These are phyloP conservation scores for Oeneis ivallda DNA, from an alignment of 2,888 invertebrate genomes.

Conservation along the genomic window DNA sequence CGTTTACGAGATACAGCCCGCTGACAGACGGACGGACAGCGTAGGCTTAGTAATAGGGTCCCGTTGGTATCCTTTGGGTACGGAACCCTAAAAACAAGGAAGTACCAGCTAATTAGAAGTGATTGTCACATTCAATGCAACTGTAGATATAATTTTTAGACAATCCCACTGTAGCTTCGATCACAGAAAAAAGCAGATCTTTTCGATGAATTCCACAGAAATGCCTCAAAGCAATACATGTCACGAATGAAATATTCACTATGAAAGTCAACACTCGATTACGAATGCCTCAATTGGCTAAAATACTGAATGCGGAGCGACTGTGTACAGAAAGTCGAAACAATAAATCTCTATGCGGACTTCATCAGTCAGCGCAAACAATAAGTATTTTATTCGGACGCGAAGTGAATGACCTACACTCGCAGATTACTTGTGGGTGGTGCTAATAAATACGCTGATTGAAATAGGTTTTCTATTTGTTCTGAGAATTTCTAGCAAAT, in stretches of 20 bases:
- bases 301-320: conserved; percentile 27
- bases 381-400: conserved; percentile 46
- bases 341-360: conserved; percentile 39
- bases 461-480: conserved; percentile 11
- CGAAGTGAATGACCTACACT: conserved; percentile 51
- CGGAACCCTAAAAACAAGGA: no score
- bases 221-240: conserved; percentile 24
- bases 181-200: no score
- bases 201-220: conserved; percentile 16
- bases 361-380: conserved; percentile 43
- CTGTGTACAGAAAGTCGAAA: conserved; percentile 34
- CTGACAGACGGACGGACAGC: no score
- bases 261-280: conserved; percentile 26
- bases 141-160: no score
- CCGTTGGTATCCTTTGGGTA: no score
- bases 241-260: conserved; percentile 27
- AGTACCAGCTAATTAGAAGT: no score
- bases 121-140: no score
- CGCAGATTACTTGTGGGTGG: conserved; percentile 44
- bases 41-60: no score
- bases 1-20: no score
- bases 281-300: conserved; percentile 29
- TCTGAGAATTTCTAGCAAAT: not conserved
- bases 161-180: no score
- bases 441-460: conserved; percentile 36